These are phyloP conservation scores for Scaptomyza hsui DNA, from an alignment of 1,140 invertebrate species.

Conservation along the genomic window DNA sequence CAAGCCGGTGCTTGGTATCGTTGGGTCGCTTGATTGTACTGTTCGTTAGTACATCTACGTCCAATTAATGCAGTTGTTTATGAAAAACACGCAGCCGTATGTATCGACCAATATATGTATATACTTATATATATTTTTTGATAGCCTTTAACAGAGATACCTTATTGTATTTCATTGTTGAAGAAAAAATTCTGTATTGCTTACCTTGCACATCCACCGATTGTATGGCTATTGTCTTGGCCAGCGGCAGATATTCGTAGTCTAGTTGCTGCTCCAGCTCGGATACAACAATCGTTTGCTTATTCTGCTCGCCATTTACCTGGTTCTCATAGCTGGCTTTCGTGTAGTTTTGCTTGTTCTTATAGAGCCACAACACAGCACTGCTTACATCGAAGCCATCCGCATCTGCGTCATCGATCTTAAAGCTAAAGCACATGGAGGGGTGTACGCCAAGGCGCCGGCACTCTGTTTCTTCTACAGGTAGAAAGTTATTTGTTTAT, in stretches of 20 bases:
- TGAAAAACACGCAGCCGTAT: no score
- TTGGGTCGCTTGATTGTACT: no score
- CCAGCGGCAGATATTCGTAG: slow-evolving; percentile 89
- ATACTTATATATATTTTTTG: no score
- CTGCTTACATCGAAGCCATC: slow-evolving; percentile 89
- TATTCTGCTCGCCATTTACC: slow-evolving; percentile 5
- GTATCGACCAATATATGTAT: no score
- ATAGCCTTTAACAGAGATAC: no score
- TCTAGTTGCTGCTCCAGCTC: slow-evolving; percentile 91
- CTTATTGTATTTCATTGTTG: no score
- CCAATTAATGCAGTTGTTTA: no score
- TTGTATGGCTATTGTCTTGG: slow-evolving; percentile 89
- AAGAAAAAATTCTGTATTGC: background rate
- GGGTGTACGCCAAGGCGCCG: slow-evolving; percentile 84
- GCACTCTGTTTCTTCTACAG: slow-evolving; percentile 69
- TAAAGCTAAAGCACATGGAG: slow-evolving; percentile 89
- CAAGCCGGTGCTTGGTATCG: no score
- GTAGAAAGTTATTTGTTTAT: no score
- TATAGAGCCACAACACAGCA: slow-evolving; percentile 92
- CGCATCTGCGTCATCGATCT: slow-evolving; percentile 88
- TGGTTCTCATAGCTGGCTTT: slow-evolving; percentile 83
- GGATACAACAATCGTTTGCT: slow-evolving; percentile 90
- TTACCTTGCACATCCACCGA: slow-evolving; percentile 88
- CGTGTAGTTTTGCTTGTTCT: slow-evolving; percentile 85
- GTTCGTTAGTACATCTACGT: no score